Conservation (phyloP, 2,888 invertebrate species). For the Parthenolecanium corni region DNA sequence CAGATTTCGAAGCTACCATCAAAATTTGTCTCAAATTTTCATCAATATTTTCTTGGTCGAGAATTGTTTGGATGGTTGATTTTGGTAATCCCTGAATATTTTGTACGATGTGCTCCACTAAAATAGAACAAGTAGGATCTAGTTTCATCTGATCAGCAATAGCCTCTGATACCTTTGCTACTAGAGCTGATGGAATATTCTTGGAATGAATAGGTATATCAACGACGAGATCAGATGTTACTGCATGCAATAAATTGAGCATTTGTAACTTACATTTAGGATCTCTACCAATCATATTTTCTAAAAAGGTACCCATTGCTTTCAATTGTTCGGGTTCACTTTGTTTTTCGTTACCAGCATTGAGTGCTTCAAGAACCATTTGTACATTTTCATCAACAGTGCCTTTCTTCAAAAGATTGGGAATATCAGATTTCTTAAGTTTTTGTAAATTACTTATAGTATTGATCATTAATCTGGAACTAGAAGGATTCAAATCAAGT, state of each 20-base stretch:
- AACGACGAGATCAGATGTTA: background rate
- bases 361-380: background rate
- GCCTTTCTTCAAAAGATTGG: background rate
- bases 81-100: no score
- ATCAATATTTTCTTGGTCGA: background rate
- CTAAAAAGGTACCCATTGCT: background rate
- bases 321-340: background rate
- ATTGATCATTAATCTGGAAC: no score
- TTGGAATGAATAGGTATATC: background rate
- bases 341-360: background rate
- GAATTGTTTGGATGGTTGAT: background rate
- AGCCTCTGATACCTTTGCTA: no score
- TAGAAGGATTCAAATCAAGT: no score
- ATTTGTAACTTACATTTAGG: background rate
- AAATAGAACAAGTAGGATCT: no score
- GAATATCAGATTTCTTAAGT: no score
- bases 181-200: no score
- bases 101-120: no score
- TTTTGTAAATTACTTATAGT: no score
- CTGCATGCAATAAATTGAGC: background rate
- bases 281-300: background rate
- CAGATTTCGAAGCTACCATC: background rate
- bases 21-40: background rate
- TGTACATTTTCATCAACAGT: background rate
- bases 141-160: no score